A percentile compares a stretch with the other conserved stretches of the same genome.
phyloP scores from a whole-genome alignment of 2,113 vertebrate genomes.

The Cercopithecus mona region DNA sequence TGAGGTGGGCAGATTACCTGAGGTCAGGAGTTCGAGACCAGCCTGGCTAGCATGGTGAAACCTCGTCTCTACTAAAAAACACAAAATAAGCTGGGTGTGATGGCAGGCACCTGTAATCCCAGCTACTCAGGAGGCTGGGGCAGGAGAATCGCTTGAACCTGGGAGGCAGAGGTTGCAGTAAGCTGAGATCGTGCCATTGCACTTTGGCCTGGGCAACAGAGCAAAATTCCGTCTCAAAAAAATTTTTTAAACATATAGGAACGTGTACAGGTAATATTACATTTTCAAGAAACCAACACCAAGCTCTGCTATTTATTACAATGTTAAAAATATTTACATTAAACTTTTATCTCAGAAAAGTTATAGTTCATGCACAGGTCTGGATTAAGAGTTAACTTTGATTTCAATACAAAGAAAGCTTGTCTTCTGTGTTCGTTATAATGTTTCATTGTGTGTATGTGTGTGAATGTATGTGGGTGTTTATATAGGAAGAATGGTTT shows the following conservation, averaged over 20 bases:
- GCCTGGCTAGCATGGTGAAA: too few relatives aligned
- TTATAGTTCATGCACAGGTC: background rate
- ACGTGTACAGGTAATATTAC: background rate
- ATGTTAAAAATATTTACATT: background rate
- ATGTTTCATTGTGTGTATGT: background rate
- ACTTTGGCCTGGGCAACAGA: too few relatives aligned
- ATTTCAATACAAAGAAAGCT: background rate
- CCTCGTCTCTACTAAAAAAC: too few relatives aligned
- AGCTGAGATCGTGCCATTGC: too few relatives aligned
- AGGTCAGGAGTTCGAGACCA: too few relatives aligned
- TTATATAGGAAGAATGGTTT: background rate
- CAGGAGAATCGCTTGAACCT: too few relatives aligned
- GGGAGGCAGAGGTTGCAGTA: too few relatives aligned
- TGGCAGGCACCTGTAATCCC: fast-evolving
- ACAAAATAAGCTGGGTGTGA: too few relatives aligned
- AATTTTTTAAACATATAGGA: background rate
- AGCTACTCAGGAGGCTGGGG: too few relatives aligned
- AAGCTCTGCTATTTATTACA: background rate
- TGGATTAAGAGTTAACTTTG: background rate
- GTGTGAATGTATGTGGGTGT: background rate
- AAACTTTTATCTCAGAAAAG: background rate
- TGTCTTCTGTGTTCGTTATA: background rate
- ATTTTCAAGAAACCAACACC: background rate
- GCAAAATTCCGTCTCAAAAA: too few relatives aligned
- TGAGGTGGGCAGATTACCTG: too few relatives aligned